phyloP scores from a whole-genome alignment of 1,140 invertebrate species.

The Zaprionus davidi region DNA sequence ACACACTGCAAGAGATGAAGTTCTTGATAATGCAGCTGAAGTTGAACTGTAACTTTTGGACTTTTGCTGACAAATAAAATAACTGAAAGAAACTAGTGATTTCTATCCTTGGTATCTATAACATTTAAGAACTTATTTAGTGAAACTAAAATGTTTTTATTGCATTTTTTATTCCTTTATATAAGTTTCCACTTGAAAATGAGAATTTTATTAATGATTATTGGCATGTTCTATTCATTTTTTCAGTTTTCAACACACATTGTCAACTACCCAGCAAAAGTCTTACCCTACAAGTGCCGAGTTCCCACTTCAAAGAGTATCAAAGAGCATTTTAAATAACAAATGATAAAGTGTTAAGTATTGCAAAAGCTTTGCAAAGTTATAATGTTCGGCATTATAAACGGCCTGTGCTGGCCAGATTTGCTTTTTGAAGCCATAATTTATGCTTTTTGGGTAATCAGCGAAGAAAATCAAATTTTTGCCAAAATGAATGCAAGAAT shows the following conservation, averaged over 20 bases:
- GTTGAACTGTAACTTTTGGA: no score
- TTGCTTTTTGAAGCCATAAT: not conserved
- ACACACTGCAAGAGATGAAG: constrained; percentile 17
- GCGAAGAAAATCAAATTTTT: not conserved
- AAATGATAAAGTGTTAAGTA: constrained; percentile 5
- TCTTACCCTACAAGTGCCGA: not conserved
- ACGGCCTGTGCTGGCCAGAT: not conserved
- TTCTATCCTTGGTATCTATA: no score
- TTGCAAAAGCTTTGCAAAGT: not conserved
- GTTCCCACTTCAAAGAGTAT: not conserved
- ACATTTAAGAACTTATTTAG: no score
- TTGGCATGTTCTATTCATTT: no score
- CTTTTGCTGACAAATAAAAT: no score
- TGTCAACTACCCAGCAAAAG: not conserved
- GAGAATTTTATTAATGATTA: no score
- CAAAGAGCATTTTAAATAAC: constrained; percentile 8
- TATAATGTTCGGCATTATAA: not conserved
- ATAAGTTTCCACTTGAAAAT: no score
- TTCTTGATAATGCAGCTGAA: not conserved
- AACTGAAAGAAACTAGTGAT: no score
- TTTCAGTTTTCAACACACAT: no score
- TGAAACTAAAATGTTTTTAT: no score
- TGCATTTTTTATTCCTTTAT: no score
- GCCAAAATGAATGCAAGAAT: not conserved
- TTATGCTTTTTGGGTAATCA: constrained; percentile 9